Evolutionary conservation across 2,888 invertebrate species (phyloP), one percentile per base, ranked within the genome.

Genomic region (Linnaemya tessellans): DNA sequence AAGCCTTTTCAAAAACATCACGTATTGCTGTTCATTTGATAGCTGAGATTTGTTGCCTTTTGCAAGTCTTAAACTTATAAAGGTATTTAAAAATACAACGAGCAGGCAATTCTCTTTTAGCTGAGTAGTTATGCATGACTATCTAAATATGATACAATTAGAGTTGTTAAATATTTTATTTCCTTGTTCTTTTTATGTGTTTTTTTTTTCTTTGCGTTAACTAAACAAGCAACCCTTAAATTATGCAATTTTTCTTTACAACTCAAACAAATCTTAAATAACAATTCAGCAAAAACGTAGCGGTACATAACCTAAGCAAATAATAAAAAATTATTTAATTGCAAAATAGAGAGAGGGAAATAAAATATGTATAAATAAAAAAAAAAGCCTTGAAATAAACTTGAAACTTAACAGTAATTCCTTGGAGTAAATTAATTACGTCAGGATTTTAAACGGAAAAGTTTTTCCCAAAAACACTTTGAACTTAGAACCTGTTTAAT

Each of bases 1-100:
- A 51, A 71, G 3, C n/a, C 64, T 58, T 71, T 77, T 73, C 5
- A 46, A 62, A 78, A 84, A 81, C 78, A 73, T 73, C 84, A 84
- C 84, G 84, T 84, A 81, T 78, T 78, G 84, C 67, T 84, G 84
- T 84, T 84, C 84, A 70, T 81, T 81, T 81, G 30, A 35, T 41
- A 20, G 56, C 49, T 38, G 5, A 30, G 18, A 15, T n/a, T 51
- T 38, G 13, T 60, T 30, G 8, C 30, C 22, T 15, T 65, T 74
- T 80, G 13, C 22, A 25, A 30, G 9, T 54, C 71, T 58, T 71
- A 43, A 83, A 56, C 65, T 49, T 54, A 41, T 67, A 73, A 83
- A 60, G 30, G 77, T 78, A 71, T 65, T 78, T 65, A 67, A 43
- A 13, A 71, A 49, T 51, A 78, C 65, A 71, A 30, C 20, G 41